phyloP scores from a whole-genome alignment of 2,113 vertebrate genomes.

The Anoplopoma fimbria region DNA sequence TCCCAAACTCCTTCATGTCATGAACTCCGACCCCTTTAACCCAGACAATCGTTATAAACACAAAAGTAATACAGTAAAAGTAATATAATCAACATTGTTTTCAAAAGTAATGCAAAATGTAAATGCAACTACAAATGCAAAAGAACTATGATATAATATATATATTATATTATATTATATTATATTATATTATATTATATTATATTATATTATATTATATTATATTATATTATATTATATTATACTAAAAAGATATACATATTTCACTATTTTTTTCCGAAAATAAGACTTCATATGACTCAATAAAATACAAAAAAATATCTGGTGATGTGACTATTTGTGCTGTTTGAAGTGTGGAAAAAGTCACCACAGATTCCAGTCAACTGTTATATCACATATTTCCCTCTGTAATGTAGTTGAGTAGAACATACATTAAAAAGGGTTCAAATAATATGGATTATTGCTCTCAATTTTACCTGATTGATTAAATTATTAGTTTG shows the following conservation, averaged over 20 bases:
- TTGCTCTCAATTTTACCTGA: neutral
- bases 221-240: neutral
- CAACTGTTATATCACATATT: neutral
- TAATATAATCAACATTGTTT: neutral
- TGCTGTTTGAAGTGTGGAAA: too few species aligned
- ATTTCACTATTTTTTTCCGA: neutral
- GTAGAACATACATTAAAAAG: neutral
- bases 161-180: neutral
- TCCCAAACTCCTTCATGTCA: neutral
- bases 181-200: neutral
- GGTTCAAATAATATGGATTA: neutral
- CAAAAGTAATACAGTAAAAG: neutral
- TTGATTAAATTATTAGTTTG: neutral
- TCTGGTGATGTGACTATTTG: neutral
- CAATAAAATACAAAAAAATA: neutral
- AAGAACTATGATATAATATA: neutral
- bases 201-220: neutral
- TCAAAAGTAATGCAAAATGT: too few species aligned
- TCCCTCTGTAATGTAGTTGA: neutral
- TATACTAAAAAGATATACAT: neutral
- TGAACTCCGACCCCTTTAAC: neutral
- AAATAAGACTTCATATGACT: neutral
- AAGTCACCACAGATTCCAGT: too few species aligned
- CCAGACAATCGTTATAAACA: neutral
- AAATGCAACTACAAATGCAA: too few species aligned